These are phyloP conservation scores for Allobates femoralis DNA, from an alignment of 2,797 vertebrate genomes.

Conservation along the genomic window DNA sequence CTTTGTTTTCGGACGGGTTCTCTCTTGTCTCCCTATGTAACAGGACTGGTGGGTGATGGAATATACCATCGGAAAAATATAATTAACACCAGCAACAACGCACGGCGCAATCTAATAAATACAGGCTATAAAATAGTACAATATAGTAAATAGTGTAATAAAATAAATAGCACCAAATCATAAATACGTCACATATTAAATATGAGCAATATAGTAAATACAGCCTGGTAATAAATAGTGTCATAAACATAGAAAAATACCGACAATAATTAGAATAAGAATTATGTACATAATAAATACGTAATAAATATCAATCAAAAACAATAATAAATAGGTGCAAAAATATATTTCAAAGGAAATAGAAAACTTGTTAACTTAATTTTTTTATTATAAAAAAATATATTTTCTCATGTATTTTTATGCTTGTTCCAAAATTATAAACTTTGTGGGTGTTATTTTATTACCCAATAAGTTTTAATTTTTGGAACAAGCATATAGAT, in stretches of 20 bases:
- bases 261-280: neutral
- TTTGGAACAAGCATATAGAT: no score
- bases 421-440: no score
- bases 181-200: neutral
- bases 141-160: neutral
- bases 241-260: neutral
- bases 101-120: neutral
- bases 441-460: no score
- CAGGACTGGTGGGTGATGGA: neutral
- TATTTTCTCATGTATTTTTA: no score
- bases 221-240: neutral
- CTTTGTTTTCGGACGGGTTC: neutral
- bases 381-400: no score
- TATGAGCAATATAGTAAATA: neutral
- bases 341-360: neutral
- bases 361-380: no score
- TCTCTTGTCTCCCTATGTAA: neutral
- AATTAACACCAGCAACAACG: neutral
- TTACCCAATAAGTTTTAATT: no score
- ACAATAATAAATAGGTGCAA: neutral
- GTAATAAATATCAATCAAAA: neutral
- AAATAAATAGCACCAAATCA: neutral
- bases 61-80: neutral
- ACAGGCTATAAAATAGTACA: neutral
- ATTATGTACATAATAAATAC: neutral